Percentiles rank a stretch among this genome's conserved stretches.
phyloP scores from a whole-genome alignment of 2,113 vertebrate genomes.

The Chrysochloris asiatica region DNA sequence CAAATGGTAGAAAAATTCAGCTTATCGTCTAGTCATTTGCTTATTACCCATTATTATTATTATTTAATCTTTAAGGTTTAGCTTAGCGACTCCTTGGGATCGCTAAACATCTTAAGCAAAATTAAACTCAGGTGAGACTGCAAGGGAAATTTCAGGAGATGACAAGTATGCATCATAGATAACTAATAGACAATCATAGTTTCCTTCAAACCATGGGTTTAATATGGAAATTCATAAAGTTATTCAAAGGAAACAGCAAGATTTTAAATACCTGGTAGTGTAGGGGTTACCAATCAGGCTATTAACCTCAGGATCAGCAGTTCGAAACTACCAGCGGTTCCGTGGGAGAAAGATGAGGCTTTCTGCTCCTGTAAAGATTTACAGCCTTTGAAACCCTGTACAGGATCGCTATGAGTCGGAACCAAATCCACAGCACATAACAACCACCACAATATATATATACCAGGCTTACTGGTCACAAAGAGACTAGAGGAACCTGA shows the following conservation, averaged over 20 bases:
- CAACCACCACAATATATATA: too few relatives aligned
- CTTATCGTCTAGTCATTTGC: neutral
- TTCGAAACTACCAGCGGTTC: too few relatives aligned
- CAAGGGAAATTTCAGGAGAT: conserved; percentile 13
- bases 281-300: too few relatives aligned
- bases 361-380: too few relatives aligned
- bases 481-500: too few relatives aligned
- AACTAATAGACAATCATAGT: neutral
- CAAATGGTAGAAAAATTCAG: conserved; percentile 7
- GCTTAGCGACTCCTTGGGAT: neutral
- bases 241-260: conserved; percentile 20
- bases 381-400: too few relatives aligned
- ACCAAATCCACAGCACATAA: too few relatives aligned
- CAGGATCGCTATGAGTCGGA: too few relatives aligned
- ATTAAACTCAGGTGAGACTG: neutral
- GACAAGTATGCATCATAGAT: neutral
- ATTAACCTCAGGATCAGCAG: too few relatives aligned
- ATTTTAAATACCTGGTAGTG: neutral
- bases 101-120: conserved; percentile 39
- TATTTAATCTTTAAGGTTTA: conserved; percentile 31
- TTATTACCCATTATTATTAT: conserved; percentile 21
- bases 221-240: conserved; percentile 39
- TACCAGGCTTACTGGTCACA: too few relatives aligned
- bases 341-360: too few relatives aligned
- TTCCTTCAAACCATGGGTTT: conserved; percentile 30